Evolutionary conservation across 2,113 vertebrate species (phyloP).

Genomic region (Chamaea fasciata): DNA sequence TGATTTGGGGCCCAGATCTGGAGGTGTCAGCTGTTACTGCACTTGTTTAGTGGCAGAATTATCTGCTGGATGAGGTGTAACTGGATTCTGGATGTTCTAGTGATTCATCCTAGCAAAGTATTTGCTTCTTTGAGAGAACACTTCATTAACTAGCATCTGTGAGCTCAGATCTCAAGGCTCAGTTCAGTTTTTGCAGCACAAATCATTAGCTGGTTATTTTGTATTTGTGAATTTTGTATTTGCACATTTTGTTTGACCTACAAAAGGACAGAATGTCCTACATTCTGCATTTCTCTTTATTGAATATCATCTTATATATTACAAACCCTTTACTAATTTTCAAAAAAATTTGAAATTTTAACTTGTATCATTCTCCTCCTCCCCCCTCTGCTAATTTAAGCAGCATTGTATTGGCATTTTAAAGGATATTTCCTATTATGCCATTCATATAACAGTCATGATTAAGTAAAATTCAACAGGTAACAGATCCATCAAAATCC

Average conservation of each 20-base stretch:
- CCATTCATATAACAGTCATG: not conserved
- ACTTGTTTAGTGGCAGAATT: not conserved
- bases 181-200: not conserved
- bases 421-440: not conserved
- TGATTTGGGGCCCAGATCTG: not conserved
- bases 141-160: not conserved
- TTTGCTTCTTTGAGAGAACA: not conserved
- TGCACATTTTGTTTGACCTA: not conserved
- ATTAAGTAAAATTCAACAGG: not conserved
- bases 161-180: not conserved
- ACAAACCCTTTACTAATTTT: not conserved
- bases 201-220: not conserved
- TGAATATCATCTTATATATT: not conserved
- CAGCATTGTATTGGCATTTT: not conserved
- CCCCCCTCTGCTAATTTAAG: not conserved
- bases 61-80: not conserved
- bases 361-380: not conserved
- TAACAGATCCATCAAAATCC: not conserved
- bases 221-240: not conserved
- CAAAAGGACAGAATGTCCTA: not conserved
- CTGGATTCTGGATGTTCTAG: not conserved
- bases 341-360: not conserved
- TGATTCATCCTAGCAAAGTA: not conserved
- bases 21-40: not conserved
- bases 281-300: not conserved